Evolutionary conservation across 2,797 vertebrate genomes (phyloP), one percentile per base, ranked within the genome.

Genomic region (Anableps anableps): DNA sequence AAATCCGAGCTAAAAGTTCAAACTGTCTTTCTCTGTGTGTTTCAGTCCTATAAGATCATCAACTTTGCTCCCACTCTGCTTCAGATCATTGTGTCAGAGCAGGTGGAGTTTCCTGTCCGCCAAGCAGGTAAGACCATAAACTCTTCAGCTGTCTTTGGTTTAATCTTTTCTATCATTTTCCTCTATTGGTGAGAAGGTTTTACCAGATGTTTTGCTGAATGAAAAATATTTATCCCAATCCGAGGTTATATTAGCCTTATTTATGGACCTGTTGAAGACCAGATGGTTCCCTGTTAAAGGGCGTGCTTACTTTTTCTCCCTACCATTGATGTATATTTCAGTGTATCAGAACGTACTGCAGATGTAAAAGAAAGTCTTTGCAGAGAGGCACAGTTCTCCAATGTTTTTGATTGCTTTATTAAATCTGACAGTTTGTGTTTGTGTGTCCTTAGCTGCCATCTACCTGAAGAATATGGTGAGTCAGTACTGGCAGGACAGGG

Each of bases 391-490:
- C 60, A 21, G 31, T 62, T 34, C 34, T 38, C 34, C 62, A 36
- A 10, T 66, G 19, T 51, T 38, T 41, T 23, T 17, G 36, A 26
- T 41, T 77, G 45, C 43, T n/a, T 38, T 50, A 19, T 10, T 41
- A 6, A 11, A 17, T 3, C 2, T 60, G 36, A 83, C 68, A 1
- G 51, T 17, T 5, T 50, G 14, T 36, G 62, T 34, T 19, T 64
- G 17, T 66, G 34, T 66, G 19, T 66, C 8, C 80, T 31, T 73
- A 99, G 98, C 98, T 86, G 98, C 98, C 76, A 99, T 99, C 93
- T 99, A 99, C 93, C 92, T 99, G 95, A 99, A 99, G 96, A 99
- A 99, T 94, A 99, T 99, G 98, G 97, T 99, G 89, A 97, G 97
- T 10, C 98, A 99, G 93, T 99, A 99, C 91, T 99, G 98, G 98